These are phyloP conservation scores for Caenorhabditis sulstoni DNA, from an alignment of 2,888 invertebrate species.

Conservation along the genomic window DNA sequence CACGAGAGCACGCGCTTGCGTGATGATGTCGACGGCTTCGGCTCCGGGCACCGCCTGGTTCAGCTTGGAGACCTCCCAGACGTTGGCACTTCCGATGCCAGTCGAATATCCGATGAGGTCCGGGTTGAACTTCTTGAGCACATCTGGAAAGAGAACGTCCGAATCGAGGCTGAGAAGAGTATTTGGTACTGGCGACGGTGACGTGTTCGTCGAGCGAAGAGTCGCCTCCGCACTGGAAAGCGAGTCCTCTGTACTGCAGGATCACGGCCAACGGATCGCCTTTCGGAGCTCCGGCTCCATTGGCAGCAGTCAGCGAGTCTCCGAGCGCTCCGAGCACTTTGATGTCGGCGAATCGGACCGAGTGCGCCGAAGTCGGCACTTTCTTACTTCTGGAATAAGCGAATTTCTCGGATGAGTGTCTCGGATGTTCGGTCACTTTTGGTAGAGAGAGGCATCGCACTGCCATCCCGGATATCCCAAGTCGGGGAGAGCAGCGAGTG, in stretches of 20 bases:
- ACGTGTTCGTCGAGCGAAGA: slow-evolving; percentile 67
- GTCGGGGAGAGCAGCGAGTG: slow-evolving; percentile 52
- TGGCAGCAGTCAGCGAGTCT: slow-evolving; percentile 73
- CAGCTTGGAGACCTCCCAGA: slow-evolving; percentile 71
- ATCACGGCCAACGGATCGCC: slow-evolving; percentile 70
- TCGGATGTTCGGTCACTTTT: slow-evolving; percentile 28
- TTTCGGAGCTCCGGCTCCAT: slow-evolving; percentile 72
- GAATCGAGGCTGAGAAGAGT: not conserved
- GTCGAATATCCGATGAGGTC: slow-evolving; percentile 83
- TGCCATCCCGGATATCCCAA: slow-evolving; percentile 68
- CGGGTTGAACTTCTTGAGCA: slow-evolving; percentile 87
- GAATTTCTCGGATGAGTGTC: not conserved
- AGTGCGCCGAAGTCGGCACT: slow-evolving; percentile 81
- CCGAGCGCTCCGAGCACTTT: slow-evolving; percentile 71
- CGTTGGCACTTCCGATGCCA: slow-evolving; percentile 70
- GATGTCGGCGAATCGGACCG: slow-evolving; percentile 70
- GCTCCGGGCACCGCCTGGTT: slow-evolving; percentile 75
- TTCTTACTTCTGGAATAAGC: slow-evolving; percentile 55
- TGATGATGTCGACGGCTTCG: slow-evolving; percentile 62
- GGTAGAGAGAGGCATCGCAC: slow-evolving; percentile 56
- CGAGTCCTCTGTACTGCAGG: slow-evolving; percentile 73
- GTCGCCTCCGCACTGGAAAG: slow-evolving; percentile 74
- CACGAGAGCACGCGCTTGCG: slow-evolving; percentile 70
- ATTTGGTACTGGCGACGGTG: slow-evolving; percentile 67
- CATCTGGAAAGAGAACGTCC: slow-evolving; percentile 81